These are phyloP conservation scores for Tylochromis polylepis DNA, from an alignment of 2,113 vertebrate genomes.

Conservation along the genomic window DNA sequence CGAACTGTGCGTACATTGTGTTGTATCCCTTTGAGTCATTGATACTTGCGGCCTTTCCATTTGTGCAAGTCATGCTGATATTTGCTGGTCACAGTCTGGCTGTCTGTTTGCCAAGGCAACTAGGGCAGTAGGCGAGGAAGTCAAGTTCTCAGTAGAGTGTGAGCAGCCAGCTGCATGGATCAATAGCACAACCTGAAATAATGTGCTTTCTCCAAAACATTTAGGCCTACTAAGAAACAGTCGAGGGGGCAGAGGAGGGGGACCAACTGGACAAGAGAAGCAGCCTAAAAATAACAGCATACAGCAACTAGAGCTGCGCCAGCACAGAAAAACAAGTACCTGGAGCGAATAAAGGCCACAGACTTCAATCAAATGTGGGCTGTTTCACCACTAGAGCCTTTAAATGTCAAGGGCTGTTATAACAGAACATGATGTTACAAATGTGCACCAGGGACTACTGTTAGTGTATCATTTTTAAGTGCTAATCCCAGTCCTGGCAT, in stretches of 20 bases:
- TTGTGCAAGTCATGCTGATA: slow-evolving; percentile 65
- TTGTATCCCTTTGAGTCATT: slow-evolving; percentile 52
- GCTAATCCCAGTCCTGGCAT: not conserved
- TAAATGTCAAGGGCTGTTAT: slow-evolving; percentile 9
- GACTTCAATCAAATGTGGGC: not conserved
- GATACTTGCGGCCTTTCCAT: slow-evolving; percentile 45
- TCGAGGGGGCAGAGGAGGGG: not conserved
- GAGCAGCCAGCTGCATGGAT: not conserved
- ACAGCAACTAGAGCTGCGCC: not conserved
- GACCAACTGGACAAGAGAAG: not conserved
- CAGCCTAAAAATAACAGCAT: slow-evolving; percentile 28
- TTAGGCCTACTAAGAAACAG: not conserved
- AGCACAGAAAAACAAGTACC: not conserved
- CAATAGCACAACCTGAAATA: not conserved
- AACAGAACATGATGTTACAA: not conserved
- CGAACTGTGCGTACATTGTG: slow-evolving; percentile 43
- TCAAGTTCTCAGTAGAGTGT: slow-evolving; percentile 8
- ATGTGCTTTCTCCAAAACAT: not conserved
- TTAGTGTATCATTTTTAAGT: not conserved
- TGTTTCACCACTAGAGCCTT: not conserved
- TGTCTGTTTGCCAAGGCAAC: slow-evolving; percentile 46
- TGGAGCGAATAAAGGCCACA: not conserved
- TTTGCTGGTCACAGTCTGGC: slow-evolving; percentile 46
- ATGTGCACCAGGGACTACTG: not conserved
- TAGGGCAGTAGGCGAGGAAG: slow-evolving; percentile 49